Evolutionary conservation across 1,140 invertebrate genomes (phyloP).

Genomic region (Xylocopa sonorina): DNA sequence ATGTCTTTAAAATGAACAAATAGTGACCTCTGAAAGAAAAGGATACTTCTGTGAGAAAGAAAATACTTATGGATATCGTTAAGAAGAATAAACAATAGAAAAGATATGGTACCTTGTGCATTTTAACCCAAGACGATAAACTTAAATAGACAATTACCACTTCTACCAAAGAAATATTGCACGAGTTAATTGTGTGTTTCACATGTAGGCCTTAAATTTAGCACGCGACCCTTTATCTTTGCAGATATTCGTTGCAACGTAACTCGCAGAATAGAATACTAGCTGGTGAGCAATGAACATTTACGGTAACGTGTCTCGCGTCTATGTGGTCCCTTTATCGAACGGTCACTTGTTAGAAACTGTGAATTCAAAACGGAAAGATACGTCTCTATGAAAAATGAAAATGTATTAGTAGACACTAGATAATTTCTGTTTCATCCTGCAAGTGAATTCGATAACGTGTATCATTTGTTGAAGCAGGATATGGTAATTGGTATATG

Average conservation of each 20-base stretch:
- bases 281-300: neutral
- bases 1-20: neutral
- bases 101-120: neutral
- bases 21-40: neutral
- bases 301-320: neutral
- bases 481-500: no score
- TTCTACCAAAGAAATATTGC: no score
- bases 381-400: no score
- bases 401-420: no score
- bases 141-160: neutral
- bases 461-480: neutral
- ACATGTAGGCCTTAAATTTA: neutral
- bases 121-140: neutral
- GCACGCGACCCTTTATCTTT: neutral
- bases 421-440: no score
- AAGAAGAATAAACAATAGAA: neutral
- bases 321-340: neutral
- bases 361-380: neutral
- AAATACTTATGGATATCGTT: neutral
- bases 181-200: neutral
- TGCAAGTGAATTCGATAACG: no score
- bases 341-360: neutral
- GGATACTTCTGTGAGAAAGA: neutral
- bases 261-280: neutral
- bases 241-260: neutral